Percentiles rank a stretch among this genome's conserved stretches.
Evolutionary conservation across 92 coral and sea anemone species (phyloP).

Genomic region (Anthopleura xanthogrammica): DNA sequence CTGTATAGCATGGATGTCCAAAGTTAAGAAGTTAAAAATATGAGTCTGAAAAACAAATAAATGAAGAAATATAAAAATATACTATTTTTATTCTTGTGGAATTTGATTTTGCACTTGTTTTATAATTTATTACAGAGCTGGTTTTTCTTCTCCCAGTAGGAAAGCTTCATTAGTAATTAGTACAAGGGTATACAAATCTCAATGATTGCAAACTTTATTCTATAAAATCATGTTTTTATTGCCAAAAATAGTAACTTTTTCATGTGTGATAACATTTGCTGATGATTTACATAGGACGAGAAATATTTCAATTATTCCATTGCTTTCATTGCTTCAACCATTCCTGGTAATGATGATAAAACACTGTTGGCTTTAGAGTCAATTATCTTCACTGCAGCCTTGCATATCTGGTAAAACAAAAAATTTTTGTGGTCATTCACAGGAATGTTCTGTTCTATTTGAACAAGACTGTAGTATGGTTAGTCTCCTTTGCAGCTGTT

Average conservation of each 20-base stretch:
- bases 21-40: neutral
- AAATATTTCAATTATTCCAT: neutral
- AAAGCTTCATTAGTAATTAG: no score
- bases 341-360: constrained; percentile 45
- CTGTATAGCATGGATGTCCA: neutral
- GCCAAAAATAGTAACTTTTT: neutral
- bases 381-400: constrained; percentile 49
- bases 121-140: no score
- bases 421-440: neutral
- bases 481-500: neutral
- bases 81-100: neutral
- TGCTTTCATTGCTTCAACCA: constrained; percentile 32
- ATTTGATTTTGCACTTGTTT: neutral
- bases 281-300: no score
- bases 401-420: constrained; percentile 48
- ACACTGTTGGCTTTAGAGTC: constrained; percentile 67
- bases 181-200: no score
- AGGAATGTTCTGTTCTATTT: no score
- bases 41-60: neutral
- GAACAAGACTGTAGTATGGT: neutral
- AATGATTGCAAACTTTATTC: no score
- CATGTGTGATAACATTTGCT: no score
- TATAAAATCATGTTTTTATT: neutral
- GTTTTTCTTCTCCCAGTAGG: no score
- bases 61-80: neutral